These are phyloP conservation scores for Netelia fuscicornis DNA, from an alignment of 2,888 invertebrate species.

Conservation along the genomic window DNA sequence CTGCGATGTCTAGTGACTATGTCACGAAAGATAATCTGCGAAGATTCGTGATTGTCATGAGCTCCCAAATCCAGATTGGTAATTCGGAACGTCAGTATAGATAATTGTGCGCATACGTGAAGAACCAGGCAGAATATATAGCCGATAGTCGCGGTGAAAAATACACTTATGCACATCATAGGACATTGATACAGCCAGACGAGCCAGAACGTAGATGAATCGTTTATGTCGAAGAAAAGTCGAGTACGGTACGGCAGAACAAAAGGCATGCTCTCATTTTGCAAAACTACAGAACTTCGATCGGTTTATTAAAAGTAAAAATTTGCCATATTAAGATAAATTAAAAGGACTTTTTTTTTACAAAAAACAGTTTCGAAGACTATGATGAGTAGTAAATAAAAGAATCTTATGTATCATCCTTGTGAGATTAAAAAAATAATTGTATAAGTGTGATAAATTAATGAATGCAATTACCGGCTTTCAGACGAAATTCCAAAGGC, in stretches of 20 bases:
- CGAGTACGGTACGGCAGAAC: conserved; percentile 33
- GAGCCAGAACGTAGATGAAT: conserved; percentile 39
- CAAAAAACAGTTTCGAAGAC: neutral
- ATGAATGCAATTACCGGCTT: conserved; percentile 58
- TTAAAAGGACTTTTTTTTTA: neutral
- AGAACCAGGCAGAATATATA: conserved; percentile 55
- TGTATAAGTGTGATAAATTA: neutral
- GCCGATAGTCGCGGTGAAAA: conserved; percentile 52
- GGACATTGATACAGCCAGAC: conserved; percentile 57
- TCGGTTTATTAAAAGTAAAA: neutral
- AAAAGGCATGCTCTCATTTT: conserved; percentile 30
- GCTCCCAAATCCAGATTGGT: conserved; percentile 26
- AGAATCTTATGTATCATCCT: too few relatives aligned
- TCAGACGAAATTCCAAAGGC: conserved; percentile 56
- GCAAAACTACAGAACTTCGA: conserved; percentile 5
- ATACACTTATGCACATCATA: conserved; percentile 50
- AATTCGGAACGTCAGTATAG: conserved; percentile 49
- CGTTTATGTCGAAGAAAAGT: conserved; percentile 40
- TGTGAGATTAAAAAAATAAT: neutral
- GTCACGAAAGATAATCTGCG: conserved; percentile 15
- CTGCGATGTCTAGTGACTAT: conserved; percentile 42
- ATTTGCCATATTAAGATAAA: neutral
- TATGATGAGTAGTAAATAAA: neutral
- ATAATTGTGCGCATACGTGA: conserved; percentile 55
- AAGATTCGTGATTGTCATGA: conserved; percentile 8